A percentile compares a stretch with the other conserved stretches of the same genome.
These are phyloP conservation scores for Raja brachyura DNA, from an alignment of 2,113 vertebrate genomes.

Conservation along the genomic window DNA sequence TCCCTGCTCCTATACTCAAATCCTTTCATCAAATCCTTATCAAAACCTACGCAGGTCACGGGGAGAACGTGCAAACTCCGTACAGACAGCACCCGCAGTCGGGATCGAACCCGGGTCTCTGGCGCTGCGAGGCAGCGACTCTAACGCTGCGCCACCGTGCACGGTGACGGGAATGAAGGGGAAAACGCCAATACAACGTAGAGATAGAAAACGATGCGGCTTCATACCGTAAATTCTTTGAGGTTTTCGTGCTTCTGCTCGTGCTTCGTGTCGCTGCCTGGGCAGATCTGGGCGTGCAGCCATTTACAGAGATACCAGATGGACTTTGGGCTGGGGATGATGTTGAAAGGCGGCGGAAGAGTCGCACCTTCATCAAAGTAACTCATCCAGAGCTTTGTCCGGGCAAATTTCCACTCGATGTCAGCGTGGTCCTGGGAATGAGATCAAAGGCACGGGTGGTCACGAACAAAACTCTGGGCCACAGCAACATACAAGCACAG, in stretches of 20 bases:
- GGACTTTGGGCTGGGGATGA: conserved; percentile 89
- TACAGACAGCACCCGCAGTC: too few species aligned
- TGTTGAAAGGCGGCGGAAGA: conserved; percentile 91
- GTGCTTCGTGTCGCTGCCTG: conserved; percentile 58
- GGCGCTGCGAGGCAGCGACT: too few species aligned
- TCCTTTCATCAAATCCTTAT: too few species aligned
- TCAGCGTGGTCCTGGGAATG: conserved; percentile 80
- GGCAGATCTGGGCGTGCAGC: conserved; percentile 77
- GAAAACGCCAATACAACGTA: too few species aligned
- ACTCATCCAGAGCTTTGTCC: conserved; percentile 97
- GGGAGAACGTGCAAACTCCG: too few species aligned
- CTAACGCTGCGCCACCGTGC: too few species aligned
- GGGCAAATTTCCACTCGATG: conserved; percentile 95
- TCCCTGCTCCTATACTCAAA: too few species aligned
- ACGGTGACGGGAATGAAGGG: too few species aligned
- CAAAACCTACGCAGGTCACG: too few species aligned
- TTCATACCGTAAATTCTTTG: conserved; percentile 78
- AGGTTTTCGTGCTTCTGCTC: conserved; percentile 79
- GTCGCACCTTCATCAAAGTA: conserved; percentile 95
- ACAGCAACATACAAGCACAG: too few species aligned
- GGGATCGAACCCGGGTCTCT: too few species aligned
- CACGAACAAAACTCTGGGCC: background rate
- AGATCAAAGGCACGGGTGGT: background rate
- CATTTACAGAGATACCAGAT: conserved; percentile 84
- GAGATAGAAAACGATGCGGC: background rate